Conservation (phyloP, 2,888 invertebrate species). For the Xestia sexstrigata region DNA sequence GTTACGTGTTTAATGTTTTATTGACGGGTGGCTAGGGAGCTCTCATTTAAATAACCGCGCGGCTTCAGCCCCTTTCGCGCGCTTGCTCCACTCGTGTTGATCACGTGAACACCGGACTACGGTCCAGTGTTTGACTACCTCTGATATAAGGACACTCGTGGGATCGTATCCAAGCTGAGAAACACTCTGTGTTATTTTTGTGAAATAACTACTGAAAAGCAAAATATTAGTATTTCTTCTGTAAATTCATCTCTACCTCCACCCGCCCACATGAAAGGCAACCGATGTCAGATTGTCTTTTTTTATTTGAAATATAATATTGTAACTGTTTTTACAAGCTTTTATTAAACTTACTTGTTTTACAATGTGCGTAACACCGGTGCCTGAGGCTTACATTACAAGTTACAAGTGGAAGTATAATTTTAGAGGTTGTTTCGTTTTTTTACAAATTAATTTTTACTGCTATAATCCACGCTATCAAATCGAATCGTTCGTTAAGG, state of each 20-base stretch:
- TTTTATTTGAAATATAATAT: constrained; percentile 19
- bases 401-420: constrained; percentile 65
- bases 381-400: constrained; percentile 45
- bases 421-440: constrained; percentile 69
- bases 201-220: not conserved
- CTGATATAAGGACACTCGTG: constrained; percentile 34
- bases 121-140: constrained; percentile 45
- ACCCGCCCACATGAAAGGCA: not conserved
- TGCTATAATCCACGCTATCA: constrained; percentile 78
- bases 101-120: constrained; percentile 49
- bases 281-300: not conserved
- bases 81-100: constrained; percentile 53
- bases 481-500: constrained; percentile 82
- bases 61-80: constrained; percentile 67
- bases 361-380: constrained; percentile 60
- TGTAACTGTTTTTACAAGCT: constrained; percentile 14
- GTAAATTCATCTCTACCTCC: not conserved
- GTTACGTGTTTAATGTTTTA: constrained; percentile 91
- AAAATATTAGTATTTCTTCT: constrained; percentile 4
- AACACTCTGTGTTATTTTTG: constrained; percentile 5
- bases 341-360: constrained; percentile 23
- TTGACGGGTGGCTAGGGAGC: constrained; percentile 90
- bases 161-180: constrained; percentile 11
- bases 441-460: constrained; percentile 81
- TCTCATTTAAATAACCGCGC: constrained; percentile 88